phyloP scores from a whole-genome alignment of 2,797 vertebrate genomes.

The Peromyscus nudipes region DNA sequence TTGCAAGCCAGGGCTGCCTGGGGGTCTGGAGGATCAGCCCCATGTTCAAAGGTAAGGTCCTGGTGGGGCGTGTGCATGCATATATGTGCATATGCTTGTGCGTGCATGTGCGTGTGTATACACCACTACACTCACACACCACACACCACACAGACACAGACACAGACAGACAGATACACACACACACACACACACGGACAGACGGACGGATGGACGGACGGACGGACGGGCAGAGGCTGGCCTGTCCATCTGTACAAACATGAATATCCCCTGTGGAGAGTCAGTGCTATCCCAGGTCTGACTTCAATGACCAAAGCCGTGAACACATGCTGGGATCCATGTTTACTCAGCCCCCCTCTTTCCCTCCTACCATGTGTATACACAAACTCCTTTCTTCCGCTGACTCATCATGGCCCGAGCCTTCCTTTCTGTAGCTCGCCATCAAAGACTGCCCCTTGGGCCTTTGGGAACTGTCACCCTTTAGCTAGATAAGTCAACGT shows the following conservation, averaged over 20 bases:
- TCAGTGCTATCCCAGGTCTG: conserved; percentile 19
- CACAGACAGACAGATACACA: background rate
- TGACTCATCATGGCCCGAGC: background rate
- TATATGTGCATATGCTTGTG: background rate
- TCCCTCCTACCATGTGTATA: background rate
- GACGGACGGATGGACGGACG: background rate
- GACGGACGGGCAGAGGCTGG: background rate
- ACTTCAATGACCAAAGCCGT: conserved; percentile 43
- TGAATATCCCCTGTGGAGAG: background rate
- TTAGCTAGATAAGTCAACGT: background rate
- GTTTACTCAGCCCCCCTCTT: conserved; percentile 42
- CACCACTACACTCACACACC: background rate
- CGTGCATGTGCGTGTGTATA: background rate
- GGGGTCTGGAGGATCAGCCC: conserved; percentile 99
- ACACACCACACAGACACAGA: accelerated
- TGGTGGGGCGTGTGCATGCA: accelerated
- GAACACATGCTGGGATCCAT: background rate
- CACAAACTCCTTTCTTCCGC: background rate
- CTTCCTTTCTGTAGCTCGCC: background rate
- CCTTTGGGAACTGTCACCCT: background rate
- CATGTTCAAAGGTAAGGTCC: conserved; percentile 97
- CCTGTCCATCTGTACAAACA: conserved; percentile 77
- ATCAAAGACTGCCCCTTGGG: background rate
- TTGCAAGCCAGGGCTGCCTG: conserved; percentile 97
- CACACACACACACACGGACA: no score